Evolutionary conservation across 2,888 invertebrate genomes (phyloP).

Genomic region (Morpho deidamia): DNA sequence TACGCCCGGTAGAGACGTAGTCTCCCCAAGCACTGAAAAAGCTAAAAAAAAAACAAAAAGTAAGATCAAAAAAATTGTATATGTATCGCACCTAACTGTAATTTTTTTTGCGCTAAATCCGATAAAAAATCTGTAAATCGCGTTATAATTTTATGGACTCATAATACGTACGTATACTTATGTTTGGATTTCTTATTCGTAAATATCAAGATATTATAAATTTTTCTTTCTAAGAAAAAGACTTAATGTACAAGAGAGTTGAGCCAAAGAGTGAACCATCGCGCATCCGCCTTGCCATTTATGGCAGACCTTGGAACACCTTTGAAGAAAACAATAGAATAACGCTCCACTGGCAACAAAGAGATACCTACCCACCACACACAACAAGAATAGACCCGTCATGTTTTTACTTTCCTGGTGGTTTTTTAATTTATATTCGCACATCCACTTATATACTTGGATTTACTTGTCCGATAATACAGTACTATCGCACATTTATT

Average conservation of each 20-base stretch:
- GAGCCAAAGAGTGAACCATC: not conserved
- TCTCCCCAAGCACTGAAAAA: not conserved
- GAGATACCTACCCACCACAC: constrained; percentile 5
- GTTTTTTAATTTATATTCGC: too few species aligned
- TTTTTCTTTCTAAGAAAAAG: not conserved
- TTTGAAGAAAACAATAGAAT: constrained; percentile 19
- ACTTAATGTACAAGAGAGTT: not conserved
- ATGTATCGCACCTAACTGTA: too few species aligned
- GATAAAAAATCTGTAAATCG: too few species aligned
- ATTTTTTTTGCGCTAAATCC: too few species aligned
- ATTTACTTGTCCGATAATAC: not conserved
- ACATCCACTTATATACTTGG: too few species aligned
- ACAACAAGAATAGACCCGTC: constrained; percentile 1
- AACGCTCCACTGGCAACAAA: constrained; percentile 7
- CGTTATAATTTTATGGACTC: too few species aligned
- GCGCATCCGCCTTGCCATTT: not conserved
- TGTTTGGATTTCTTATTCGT: too few species aligned
- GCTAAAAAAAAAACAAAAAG: not conserved
- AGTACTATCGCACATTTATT: too few species aligned
- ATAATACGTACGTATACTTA: too few species aligned
- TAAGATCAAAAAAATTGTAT: too few species aligned
- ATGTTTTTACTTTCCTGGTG: not conserved
- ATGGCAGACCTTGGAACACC: constrained; percentile 9
- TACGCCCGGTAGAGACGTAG: not conserved
- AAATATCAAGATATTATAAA: not conserved